Evolutionary conservation across 2,113 vertebrate species (phyloP), one percentile per base, ranked within the genome.

Genomic region (Phasianus colchicus): DNA sequence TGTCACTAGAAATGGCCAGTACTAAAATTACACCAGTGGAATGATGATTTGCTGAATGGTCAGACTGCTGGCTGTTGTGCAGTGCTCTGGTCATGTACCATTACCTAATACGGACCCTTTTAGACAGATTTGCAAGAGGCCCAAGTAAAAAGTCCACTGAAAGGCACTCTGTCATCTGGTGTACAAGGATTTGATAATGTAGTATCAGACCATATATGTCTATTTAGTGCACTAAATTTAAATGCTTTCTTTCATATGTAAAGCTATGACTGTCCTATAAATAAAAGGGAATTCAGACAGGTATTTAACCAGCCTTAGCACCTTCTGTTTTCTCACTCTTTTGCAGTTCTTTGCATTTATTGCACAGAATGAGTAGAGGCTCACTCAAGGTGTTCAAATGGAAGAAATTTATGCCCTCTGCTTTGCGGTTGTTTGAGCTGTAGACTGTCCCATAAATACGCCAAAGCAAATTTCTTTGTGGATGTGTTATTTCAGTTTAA

Each of bases 121-220:
- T 6, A n/a, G 18, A 63, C 32, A 61, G 24, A 21, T n/a, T 76
- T 86, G 60, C 20, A 66, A 48, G 63, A 34, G 74, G 27, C 21
- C 13, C n/a, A 18, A 73, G 27, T 25, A 72, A 50, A 75, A 91
- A 89, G 24, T n/a, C 34, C 1, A 3, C 5, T 63, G n/a, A 22
- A 25, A 40, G 36, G 7, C 11, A 30, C 43, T 60, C 47, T 83
- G 36, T 63, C 42, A 60, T 18, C 25, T 13, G 13, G 1, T 70
- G 43, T 45, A 6, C 38, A 66, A 29, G 48, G 29, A 13, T 21
- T 74, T 43, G 1, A 9, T 43, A 55, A 5, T 14, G n/a, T 48
- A 34, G 13, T 43, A 11, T 4, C 8, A 3, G 25, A 36, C 20
- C 9, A 32, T 1, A 1, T 79, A 3, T 5, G 21, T 77, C 9